phyloP scores from a whole-genome alignment of 2,888 invertebrate genomes.

The Polyploca ridens region DNA sequence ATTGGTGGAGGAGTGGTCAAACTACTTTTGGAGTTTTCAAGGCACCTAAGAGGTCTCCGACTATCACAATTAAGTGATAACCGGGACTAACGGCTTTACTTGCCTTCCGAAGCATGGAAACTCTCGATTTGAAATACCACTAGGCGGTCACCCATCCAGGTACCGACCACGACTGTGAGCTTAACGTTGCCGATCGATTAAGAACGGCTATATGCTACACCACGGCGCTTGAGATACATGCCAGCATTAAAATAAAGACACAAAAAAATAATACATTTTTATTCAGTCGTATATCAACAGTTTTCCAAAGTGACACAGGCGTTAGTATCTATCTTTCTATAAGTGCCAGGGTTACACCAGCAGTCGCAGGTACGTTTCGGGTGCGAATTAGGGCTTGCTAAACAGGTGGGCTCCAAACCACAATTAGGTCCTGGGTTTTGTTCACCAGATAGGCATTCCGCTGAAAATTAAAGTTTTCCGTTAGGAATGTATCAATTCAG shows the following conservation, averaged over 20 bases:
- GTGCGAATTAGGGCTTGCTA: constrained; percentile 34
- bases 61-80: too few relatives aligned
- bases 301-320: constrained; percentile 32
- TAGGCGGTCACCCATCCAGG: too few relatives aligned
- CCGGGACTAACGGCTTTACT: too few relatives aligned
- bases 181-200: too few relatives aligned
- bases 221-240: too few relatives aligned
- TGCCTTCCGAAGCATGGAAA: too few relatives aligned
- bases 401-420: constrained; percentile 44
- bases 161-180: too few relatives aligned
- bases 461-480: constrained; percentile 24
- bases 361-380: constrained; percentile 47
- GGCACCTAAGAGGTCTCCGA: too few relatives aligned
- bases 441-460: constrained; percentile 39
- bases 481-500: neutral
- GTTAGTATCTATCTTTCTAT: constrained; percentile 36
- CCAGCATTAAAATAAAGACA: neutral
- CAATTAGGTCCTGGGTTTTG: constrained; percentile 50
- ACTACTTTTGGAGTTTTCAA: too few relatives aligned
- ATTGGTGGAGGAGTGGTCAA: too few relatives aligned
- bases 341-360: constrained; percentile 48
- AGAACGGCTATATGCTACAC: too few relatives aligned
- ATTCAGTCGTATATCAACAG: constrained; percentile 19
- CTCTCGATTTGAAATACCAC: too few relatives aligned
- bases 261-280: neutral